phyloP scores from a whole-genome alignment of 2,888 invertebrate genomes.

The Thymelicus lineola region DNA sequence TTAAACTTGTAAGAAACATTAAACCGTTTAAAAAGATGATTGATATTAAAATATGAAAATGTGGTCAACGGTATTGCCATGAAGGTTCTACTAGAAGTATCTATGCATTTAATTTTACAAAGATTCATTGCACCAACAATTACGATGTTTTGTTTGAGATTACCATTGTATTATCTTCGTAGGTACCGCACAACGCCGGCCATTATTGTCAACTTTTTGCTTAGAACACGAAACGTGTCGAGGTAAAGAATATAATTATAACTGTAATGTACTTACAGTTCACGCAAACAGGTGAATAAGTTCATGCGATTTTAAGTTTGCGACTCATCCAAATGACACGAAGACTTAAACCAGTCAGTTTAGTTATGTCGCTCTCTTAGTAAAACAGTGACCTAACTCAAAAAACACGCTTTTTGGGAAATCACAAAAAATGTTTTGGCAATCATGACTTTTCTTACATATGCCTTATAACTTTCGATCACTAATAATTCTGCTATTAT shows the following conservation, averaged over 20 bases:
- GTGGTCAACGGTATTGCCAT: background rate
- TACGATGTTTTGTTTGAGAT: constrained; percentile 15
- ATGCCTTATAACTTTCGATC: too few relatives aligned
- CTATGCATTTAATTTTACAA: background rate
- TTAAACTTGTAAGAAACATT: too few relatives aligned
- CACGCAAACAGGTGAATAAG: constrained; percentile 20
- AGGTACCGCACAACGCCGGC: constrained; percentile 18
- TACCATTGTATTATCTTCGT: constrained; percentile 21
- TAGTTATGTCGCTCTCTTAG: too few relatives aligned
- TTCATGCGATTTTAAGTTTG: constrained; percentile 24
- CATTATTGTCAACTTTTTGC: constrained; percentile 44
- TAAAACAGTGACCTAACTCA: too few relatives aligned
- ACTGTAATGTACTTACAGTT: constrained; percentile 33
- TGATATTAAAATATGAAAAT: too few relatives aligned
- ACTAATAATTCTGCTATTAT: too few relatives aligned
- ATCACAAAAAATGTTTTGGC: too few relatives aligned
- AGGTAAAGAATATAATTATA: constrained; percentile 49
- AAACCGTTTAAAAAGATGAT: too few relatives aligned
- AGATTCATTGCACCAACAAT: constrained; percentile 13
- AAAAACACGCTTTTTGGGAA: too few relatives aligned
- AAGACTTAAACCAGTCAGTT: background rate
- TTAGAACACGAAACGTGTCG: constrained; percentile 49
- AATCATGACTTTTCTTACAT: too few relatives aligned
- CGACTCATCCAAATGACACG: background rate
- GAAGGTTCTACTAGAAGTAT: background rate